A percentile compares a stretch with the other conserved stretches of the same genome.
These are phyloP conservation scores for Nyctibius bracteatus DNA, from an alignment of 2,113 vertebrate species.

Conservation along the genomic window DNA sequence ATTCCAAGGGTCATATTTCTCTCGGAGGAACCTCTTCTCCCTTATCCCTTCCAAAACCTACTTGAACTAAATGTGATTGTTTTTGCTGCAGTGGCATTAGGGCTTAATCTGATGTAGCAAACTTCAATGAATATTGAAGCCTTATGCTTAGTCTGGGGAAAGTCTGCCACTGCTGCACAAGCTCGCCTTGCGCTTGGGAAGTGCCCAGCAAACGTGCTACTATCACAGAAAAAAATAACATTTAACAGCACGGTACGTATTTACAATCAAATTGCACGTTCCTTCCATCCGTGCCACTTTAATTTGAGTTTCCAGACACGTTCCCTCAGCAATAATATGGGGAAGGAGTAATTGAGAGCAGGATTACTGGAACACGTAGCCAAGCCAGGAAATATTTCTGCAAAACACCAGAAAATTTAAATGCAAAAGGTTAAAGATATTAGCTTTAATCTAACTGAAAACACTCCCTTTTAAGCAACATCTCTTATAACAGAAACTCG, in stretches of 20 bases:
- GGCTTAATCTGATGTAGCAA: neutral
- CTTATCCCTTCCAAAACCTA: neutral
- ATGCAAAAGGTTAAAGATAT: neutral
- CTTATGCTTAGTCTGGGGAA: neutral
- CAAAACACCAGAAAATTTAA: neutral
- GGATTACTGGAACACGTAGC: neutral
- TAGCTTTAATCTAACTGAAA: neutral
- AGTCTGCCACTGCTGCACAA: neutral
- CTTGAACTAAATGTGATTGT: rapidly evolving
- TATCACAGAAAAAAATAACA: neutral
- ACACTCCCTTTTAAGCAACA: neutral
- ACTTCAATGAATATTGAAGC: neutral
- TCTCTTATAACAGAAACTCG: neutral
- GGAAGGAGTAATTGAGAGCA: neutral
- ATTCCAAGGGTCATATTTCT: neutral
- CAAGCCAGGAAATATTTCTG: neutral
- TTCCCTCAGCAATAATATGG: neutral
- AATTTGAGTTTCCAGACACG: neutral
- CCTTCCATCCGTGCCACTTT: neutral
- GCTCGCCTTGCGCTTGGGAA: neutral
- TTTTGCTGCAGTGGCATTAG: neutral
- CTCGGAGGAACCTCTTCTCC: neutral
- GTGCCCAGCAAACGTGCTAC: neutral
- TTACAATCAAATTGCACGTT: neutral
- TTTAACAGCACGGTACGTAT: neutral